Evolutionary conservation across 2,888 invertebrate genomes (phyloP).

Genomic region (Archaeoteleia sp.): DNA sequence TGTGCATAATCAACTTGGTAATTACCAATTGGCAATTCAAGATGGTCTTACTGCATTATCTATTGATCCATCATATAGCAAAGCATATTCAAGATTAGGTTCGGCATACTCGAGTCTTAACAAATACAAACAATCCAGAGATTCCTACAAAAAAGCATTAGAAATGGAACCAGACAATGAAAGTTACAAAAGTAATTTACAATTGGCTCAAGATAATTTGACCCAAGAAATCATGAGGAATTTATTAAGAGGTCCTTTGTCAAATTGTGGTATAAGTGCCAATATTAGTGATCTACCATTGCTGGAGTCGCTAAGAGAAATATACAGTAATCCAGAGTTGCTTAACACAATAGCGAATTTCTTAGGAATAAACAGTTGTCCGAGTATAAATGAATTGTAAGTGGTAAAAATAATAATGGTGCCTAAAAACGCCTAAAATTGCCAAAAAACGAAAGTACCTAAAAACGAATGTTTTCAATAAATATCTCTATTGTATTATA

Average conservation of each 20-base stretch:
- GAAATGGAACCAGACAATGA: constrained; percentile 95
- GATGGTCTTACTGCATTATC: constrained; percentile 93
- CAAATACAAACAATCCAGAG: constrained; percentile 87
- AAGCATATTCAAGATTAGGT: constrained; percentile 94
- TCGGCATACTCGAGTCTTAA: constrained; percentile 90
- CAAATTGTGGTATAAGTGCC: constrained; percentile 78
- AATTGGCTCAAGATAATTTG: constrained; percentile 84
- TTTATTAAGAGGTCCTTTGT: constrained; percentile 57
- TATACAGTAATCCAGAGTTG: too few relatives aligned
- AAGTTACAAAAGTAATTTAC: constrained; percentile 90
- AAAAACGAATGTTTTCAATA: too few relatives aligned
- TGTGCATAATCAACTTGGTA: constrained; percentile 91
- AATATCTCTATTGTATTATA: too few relatives aligned
- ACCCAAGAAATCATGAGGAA: constrained; percentile 62
- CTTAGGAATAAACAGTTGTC: too few relatives aligned
- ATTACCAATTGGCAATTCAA: constrained; percentile 88
- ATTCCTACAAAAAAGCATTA: constrained; percentile 90
- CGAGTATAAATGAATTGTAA: too few relatives aligned
- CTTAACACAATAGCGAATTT: too few relatives aligned
- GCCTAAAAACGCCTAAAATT: too few relatives aligned
- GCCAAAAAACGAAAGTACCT: too few relatives aligned
- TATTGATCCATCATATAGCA: constrained; percentile 93
- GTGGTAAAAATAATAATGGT: too few relatives aligned
- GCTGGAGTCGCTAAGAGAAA: too few relatives aligned
- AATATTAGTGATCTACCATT: constrained; percentile 88